Base-by-base conservation (phyloP, 2,888 invertebrate species). In the Tineola bisselliella region DNA sequence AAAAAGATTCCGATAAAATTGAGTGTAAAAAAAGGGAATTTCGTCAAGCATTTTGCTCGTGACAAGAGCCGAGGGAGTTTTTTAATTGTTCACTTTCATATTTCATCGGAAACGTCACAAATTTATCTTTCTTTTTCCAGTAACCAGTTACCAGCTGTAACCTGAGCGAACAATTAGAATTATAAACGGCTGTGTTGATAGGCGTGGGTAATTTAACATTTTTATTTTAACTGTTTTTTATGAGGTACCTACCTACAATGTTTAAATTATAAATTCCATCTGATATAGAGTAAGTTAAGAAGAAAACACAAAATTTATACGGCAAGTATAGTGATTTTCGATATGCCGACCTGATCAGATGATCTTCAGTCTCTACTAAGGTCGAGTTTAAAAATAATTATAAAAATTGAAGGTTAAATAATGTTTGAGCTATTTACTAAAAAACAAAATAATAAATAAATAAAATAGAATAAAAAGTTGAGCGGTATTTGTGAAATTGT, bases 81-180 rank as follows among this genome's bases (percentile, higher is more conserved):
- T 48, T 48, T 48, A 48, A 48, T 17, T 18, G 25, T 25, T 25
- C 58, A 1, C 33, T 17, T 58, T 58, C 58, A 58, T 58, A 58
- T 58, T 58, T 58, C 58, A 58, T 58, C 58, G 19, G 13, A 58
- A 31, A 31, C 17, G 31, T 33, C 31, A 33, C n/a, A n/a, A 15
- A 58, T 31, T 58, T 58, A 58, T 58, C 33, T 58, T 58, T 58
- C 31, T 58, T 58, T 58, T 58, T 58, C 58, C 25, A 33, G 30
- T 30, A 33, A 58, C 33, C 58, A 13, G 58, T 33, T 58, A 33
- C 17, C 58, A 58, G 31, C 33, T 58, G 58, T 33, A 58, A 58
- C 58, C 58, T 58, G 58, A 58, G 11, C 33, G 33, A 33, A 58
- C 58, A 33, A 58, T 58, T 58, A 58, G 33, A 58, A 58, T 58